Evolutionary conservation across 2,888 invertebrate genomes (phyloP), one percentile per base, ranked within the genome.

Genomic region (Drosophila picticornis): DNA sequence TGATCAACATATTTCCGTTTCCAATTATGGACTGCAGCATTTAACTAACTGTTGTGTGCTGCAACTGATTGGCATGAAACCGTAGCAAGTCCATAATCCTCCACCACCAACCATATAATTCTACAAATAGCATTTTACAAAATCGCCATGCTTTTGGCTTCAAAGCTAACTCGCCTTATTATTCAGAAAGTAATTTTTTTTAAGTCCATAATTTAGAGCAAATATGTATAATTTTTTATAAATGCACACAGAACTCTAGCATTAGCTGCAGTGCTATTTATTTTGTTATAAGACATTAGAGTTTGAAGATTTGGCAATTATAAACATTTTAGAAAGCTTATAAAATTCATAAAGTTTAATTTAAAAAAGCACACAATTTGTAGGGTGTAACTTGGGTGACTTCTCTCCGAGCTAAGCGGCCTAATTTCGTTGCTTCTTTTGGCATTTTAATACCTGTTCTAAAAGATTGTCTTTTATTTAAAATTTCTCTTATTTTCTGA

Each of bases 1-100:
- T 78, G 77, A 81, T 75, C 75, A 69, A 82, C 75, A 75, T 75
- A 79, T 80, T 83, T 80, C 80, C 80, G 83, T 59, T 79, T 79
- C 72, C 69, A 80, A 82, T 80, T 80, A 82, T 71, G 34, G 48
- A 61, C 52, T 57, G 52, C 13, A 58, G 69, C 62, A 68, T 66
- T 81, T 58, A 66, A 64, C 60, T 63, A 61, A 77, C 66, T 55
- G 77, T 52, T 65, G 25, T 46, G 59, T 22, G 43, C 46, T 22
- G 55, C 63, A 40, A 40, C 52, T 70, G 60, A 64, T 69, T 69
- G 69, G 22, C 77, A 63, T 63, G 65, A 40, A 75, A 52, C 32
- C 76, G 27, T 19, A 9, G n/a, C 32, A 27, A 43, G 27, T 40
- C 11, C 22, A 40, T 57, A 46, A 71, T 55, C 43, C 60, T 29